Evolutionary conservation across 2,113 vertebrate genomes (phyloP).

Genomic region (Vidua macroura): DNA sequence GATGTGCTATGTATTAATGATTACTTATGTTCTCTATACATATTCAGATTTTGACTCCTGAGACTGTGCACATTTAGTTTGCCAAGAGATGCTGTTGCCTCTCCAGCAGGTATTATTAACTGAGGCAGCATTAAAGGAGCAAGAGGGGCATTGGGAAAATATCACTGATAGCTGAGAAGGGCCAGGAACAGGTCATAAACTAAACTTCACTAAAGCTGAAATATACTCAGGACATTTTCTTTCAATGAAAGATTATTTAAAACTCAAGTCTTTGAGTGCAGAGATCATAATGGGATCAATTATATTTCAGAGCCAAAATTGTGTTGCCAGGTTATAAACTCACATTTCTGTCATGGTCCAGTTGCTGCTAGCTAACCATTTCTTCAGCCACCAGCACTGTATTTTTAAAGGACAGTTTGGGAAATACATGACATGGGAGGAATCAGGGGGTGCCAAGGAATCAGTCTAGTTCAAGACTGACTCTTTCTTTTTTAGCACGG

Average conservation of each 20-base stretch:
- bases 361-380: neutral
- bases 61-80: neutral
- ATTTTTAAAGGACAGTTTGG: neutral
- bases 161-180: neutral
- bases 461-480: neutral
- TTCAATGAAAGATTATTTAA: neutral
- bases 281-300: neutral
- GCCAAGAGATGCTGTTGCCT: neutral
- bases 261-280: neutral
- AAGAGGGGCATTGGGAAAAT: neutral
- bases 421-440: neutral
- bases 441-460: neutral
- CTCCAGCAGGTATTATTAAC: slow-evolving; percentile 4
- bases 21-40: neutral
- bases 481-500: neutral
- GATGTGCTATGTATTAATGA: neutral
- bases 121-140: neutral
- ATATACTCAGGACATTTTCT: neutral
- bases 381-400: neutral
- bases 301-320: neutral
- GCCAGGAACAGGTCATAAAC: neutral
- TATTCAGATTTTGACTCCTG: slow-evolving; percentile 38
- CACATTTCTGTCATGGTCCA: neutral
- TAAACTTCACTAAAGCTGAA: neutral
- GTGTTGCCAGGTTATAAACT: neutral